A percentile compares a stretch with the other conserved stretches of the same genome.
Conservation (phyloP, 1,140 invertebrate genomes). For the Eupeodes corollae region DNA sequence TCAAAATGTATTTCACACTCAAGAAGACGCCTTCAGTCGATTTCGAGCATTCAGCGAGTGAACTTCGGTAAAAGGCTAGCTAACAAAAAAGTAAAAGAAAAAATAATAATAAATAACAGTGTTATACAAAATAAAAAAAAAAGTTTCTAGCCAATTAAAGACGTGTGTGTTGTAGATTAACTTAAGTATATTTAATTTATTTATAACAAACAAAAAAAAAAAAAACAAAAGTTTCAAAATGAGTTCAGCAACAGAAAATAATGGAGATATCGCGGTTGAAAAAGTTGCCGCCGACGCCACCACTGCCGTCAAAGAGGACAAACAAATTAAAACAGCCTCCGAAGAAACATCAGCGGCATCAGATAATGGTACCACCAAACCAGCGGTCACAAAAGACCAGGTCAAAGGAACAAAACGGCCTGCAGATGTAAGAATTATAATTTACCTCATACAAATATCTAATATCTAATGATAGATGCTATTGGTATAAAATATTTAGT, state of each 20-base stretch:
- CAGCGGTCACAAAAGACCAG: slow-evolving; percentile 29
- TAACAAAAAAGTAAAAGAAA: slow-evolving; percentile 6
- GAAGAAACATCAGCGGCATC: slow-evolving; percentile 26
- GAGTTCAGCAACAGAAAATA: slow-evolving; percentile 30
- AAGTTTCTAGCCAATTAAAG: slow-evolving; percentile 12
- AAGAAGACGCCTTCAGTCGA: slow-evolving; percentile 29
- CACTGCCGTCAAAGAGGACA: slow-evolving; percentile 30
- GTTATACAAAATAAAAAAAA: slow-evolving; percentile 8
- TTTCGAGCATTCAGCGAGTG: slow-evolving; percentile 32
- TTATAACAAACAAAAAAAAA: slow-evolving; percentile 13
- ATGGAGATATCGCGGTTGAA: slow-evolving; percentile 35
- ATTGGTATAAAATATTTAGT: no score
- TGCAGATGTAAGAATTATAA: slow-evolving; percentile 24
- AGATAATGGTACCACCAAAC: slow-evolving; percentile 32
- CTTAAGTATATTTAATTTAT: slow-evolving; percentile 10
- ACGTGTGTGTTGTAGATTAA: slow-evolving; percentile 13
- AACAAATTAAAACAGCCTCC: slow-evolving; percentile 29
- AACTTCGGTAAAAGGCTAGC: slow-evolving; percentile 25
- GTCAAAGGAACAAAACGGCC: slow-evolving; percentile 35
- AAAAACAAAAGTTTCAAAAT: slow-evolving; percentile 26
- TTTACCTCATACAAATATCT: no score
- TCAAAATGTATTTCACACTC: slow-evolving; percentile 16
- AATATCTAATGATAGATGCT: no score
- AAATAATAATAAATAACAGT: neutral
- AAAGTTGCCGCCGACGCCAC: slow-evolving; percentile 25